These are phyloP conservation scores for Pemphredon lugubris DNA, from an alignment of 2,888 invertebrate species.

Conservation along the genomic window DNA sequence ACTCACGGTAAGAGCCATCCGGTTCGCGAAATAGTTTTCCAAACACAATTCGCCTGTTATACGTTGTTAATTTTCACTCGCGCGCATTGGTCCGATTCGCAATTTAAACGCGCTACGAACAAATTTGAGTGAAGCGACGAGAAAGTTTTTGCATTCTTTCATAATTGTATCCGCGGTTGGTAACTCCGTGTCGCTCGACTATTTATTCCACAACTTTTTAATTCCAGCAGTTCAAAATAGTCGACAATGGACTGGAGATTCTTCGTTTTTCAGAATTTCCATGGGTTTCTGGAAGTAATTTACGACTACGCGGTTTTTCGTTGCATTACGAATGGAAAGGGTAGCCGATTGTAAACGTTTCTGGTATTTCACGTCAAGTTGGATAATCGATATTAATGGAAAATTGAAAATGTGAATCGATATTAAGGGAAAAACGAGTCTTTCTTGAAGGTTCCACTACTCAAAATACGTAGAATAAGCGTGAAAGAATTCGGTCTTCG, in stretches of 20 bases:
- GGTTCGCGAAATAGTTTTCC: constrained; percentile 44
- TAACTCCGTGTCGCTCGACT: background rate
- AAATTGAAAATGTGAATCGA: too few relatives aligned
- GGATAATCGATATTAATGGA: constrained; percentile 41
- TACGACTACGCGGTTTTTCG: background rate
- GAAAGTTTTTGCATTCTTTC: constrained; percentile 7
- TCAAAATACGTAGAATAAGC: too few relatives aligned
- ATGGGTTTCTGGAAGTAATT: background rate
- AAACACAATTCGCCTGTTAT: constrained; percentile 50
- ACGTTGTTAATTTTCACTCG: constrained; percentile 34
- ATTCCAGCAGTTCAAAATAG: background rate
- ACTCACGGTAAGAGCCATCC: constrained; percentile 30
- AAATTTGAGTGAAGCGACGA: constrained; percentile 8
- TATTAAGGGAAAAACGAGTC: constrained; percentile 2
- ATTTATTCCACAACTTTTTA: background rate
- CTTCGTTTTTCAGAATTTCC: background rate
- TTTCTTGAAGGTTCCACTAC: constrained; percentile 28
- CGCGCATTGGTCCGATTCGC: constrained; percentile 19
- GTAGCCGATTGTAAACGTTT: background rate
- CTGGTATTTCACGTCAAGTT: background rate
- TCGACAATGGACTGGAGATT: background rate
- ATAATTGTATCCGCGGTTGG: constrained; percentile 14
- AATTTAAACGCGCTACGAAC: constrained; percentile 32
- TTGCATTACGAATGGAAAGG: background rate
- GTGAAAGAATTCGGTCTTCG: too few relatives aligned